phyloP scores from a whole-genome alignment of 2,113 vertebrate genomes.

The Chloebia gouldiae region DNA sequence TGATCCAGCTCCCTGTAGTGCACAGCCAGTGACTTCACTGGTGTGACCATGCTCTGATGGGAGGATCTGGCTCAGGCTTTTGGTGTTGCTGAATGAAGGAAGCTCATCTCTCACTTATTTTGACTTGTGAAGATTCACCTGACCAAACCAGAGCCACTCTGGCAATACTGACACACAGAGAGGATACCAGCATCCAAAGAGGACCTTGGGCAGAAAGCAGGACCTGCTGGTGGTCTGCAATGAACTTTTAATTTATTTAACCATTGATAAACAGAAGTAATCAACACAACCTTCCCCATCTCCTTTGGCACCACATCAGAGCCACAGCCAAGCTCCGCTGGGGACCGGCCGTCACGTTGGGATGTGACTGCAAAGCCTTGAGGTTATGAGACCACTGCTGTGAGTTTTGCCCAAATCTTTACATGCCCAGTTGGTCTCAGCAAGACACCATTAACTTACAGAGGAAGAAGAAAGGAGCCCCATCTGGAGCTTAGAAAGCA shows the following conservation, averaged over 20 bases:
- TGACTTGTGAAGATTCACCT: background rate
- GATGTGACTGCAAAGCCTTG: slow-evolving; percentile 56
- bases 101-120: background rate
- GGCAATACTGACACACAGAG: background rate
- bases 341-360: background rate
- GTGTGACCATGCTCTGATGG: background rate
- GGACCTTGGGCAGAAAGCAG: background rate
- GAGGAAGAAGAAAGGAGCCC: slow-evolving; percentile 63
- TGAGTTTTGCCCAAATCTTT: slow-evolving; percentile 85
- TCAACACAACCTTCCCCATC: slow-evolving; percentile 72
- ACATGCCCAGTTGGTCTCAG: slow-evolving; percentile 90
- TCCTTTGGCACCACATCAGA: slow-evolving; percentile 54
- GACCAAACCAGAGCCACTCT: background rate
- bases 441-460: slow-evolving; percentile 84
- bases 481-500: slow-evolving; percentile 72
- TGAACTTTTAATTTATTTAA: slow-evolving; percentile 82
- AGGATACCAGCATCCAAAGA: rapidly evolving
- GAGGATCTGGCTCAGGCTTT: background rate
- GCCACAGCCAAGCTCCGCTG: slow-evolving; percentile 56
- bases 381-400: slow-evolving; percentile 77
- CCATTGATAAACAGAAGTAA: slow-evolving; percentile 85
- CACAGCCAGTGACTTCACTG: background rate
- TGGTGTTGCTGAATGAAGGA: background rate
- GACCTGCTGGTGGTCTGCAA: slow-evolving; percentile 80
- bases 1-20: background rate